Conservation (phyloP, 2,113 vertebrate genomes). For the Prochilodus magdalenae region DNA sequence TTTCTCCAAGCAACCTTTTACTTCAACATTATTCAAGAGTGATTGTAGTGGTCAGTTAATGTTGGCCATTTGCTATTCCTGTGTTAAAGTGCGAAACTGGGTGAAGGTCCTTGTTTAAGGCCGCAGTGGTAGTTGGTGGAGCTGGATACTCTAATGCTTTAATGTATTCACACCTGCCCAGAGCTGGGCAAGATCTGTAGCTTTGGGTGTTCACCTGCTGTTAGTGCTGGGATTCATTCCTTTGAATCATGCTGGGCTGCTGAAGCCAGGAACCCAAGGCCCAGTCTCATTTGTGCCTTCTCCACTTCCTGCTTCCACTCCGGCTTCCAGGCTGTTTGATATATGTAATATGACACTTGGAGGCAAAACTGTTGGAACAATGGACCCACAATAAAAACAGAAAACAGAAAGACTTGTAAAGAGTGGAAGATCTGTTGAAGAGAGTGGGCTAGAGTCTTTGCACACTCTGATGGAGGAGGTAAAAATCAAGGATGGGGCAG, state of each 20-base stretch:
- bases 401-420: neutral
- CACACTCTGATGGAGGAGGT: neutral
- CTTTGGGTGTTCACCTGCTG: neutral
- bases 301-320: constrained; percentile 3
- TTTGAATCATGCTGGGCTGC: neutral
- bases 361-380: neutral
- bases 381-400: neutral
- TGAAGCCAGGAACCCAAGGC: neutral
- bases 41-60: too few species aligned
- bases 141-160: neutral
- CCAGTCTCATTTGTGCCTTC: constrained; percentile 3
- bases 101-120: neutral
- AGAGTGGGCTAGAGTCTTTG: neutral
- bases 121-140: neutral
- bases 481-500: neutral
- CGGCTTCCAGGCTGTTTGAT: constrained; percentile 1
- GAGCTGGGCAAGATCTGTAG: neutral
- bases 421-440: neutral
- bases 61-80: too few species aligned
- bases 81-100: too few species aligned
- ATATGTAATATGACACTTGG: neutral
- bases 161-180: neutral
- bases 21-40: too few species aligned
- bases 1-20: too few species aligned
- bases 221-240: constrained; percentile 16